Evolutionary conservation across 1,140 invertebrate species (phyloP).

Genomic region (Ceratina australensis): DNA sequence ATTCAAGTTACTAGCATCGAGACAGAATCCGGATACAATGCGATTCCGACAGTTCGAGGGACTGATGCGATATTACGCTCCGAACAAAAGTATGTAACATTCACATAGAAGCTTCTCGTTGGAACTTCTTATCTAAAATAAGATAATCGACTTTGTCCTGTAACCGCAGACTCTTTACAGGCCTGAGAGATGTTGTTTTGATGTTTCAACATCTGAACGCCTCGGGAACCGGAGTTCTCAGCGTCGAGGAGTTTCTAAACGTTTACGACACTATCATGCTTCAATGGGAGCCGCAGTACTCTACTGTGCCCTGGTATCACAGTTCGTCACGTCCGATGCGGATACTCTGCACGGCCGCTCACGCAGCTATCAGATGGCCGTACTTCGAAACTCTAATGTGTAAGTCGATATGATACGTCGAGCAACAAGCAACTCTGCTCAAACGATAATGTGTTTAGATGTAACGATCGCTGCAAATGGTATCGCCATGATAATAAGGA

Average conservation of each 20-base stretch:
- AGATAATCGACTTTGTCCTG: background rate
- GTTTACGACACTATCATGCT: constrained; percentile 88
- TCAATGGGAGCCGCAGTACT: constrained; percentile 86
- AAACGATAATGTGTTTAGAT: constrained; percentile 78
- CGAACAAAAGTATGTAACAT: constrained; percentile 83
- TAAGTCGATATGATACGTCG: too few species aligned
- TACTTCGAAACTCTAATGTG: constrained; percentile 88
- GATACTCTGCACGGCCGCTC: constrained; percentile 82
- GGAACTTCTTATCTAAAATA: background rate
- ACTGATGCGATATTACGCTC: constrained; percentile 88
- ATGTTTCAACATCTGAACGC: constrained; percentile 90
- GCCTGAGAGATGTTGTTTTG: constrained; percentile 87
- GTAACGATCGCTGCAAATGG: constrained; percentile 85
- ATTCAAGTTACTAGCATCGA: constrained; percentile 88
- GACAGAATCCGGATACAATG: constrained; percentile 84
- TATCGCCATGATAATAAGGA: constrained; percentile 84
- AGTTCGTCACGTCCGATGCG: constrained; percentile 82
- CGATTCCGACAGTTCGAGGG: constrained; percentile 90
- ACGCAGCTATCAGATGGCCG: constrained; percentile 84
- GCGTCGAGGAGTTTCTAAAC: constrained; percentile 87
- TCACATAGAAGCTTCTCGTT: constrained; percentile 1
- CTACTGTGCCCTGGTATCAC: constrained; percentile 86
- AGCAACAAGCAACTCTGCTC: background rate
- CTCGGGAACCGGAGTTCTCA: constrained; percentile 84
- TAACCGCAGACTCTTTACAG: constrained; percentile 76